These are phyloP conservation scores for Drosophila funebris DNA, from an alignment of 1,140 invertebrate species.

Conservation along the genomic window DNA sequence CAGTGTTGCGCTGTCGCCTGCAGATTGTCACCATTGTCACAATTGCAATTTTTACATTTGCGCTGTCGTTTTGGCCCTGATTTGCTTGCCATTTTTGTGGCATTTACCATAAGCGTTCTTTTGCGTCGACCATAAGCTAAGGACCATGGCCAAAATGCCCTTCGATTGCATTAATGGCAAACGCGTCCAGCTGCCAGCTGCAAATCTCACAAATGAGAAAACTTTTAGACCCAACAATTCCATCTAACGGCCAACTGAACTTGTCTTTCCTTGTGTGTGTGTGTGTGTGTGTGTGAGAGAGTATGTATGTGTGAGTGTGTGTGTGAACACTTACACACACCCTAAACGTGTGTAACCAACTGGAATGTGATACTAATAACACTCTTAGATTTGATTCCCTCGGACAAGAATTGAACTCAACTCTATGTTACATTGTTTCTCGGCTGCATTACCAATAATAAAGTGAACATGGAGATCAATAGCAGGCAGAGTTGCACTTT, in stretches of 20 bases:
- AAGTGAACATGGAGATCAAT: background rate
- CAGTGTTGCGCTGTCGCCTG: constrained; percentile 68
- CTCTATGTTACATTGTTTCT: background rate
- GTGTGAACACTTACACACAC: background rate
- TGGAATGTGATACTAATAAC: constrained; percentile 33
- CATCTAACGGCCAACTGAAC: constrained; percentile 19
- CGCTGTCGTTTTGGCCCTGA: constrained; percentile 48
- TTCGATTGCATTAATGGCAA: constrained; percentile 71
- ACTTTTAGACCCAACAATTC: constrained; percentile 44
- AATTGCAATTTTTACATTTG: constrained; percentile 69
- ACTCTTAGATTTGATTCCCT: background rate
- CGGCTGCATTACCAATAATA: background rate
- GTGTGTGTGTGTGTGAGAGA: background rate
- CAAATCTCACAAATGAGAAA: constrained; percentile 70
- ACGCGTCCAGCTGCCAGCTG: constrained; percentile 58
- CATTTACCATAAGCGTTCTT: constrained; percentile 71
- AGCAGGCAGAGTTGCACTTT: background rate
- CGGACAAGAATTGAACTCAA: background rate
- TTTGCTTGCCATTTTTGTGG: constrained; percentile 75
- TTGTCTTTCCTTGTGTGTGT: constrained; percentile 29
- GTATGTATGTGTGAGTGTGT: too few relatives aligned
- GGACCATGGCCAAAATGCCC: constrained; percentile 57
- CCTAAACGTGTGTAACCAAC: constrained; percentile 19
- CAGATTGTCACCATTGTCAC: constrained; percentile 78
- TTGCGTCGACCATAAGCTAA: constrained; percentile 23